Conservation (phyloP, 64 coral and sea anemone genomes). For the Montipora sp. region DNA sequence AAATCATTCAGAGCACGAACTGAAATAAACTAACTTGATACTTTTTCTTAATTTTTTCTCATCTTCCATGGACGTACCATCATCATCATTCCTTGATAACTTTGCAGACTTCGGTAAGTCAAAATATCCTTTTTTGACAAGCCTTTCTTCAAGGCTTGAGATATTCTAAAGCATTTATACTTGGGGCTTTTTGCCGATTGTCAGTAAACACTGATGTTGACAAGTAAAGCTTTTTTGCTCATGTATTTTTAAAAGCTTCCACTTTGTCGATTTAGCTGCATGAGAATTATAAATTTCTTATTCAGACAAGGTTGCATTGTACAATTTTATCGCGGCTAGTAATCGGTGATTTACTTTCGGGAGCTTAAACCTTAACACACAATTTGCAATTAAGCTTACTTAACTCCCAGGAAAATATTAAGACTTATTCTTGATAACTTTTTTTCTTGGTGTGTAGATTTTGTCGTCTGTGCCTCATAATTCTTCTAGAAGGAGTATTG, state of each 20-base stretch:
- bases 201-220: slow-evolving; percentile 50
- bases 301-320: slow-evolving; percentile 16
- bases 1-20: not conserved
- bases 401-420: not conserved
- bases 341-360: slow-evolving; percentile 19
- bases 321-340: slow-evolving; percentile 32
- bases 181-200: slow-evolving; percentile 1
- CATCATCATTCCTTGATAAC: not conserved
- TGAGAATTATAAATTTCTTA: slow-evolving; percentile 22
- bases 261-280: slow-evolving; percentile 50
- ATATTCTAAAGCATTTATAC: slow-evolving; percentile 21
- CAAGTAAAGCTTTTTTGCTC: slow-evolving; percentile 39
- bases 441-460: not conserved
- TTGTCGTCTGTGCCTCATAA: not conserved
- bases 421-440: not conserved
- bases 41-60: slow-evolving; percentile 10
- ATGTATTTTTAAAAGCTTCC: slow-evolving; percentile 61
- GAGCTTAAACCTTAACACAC: slow-evolving; percentile 26
- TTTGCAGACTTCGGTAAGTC: slow-evolving; percentile 55
- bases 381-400: slow-evolving; percentile 13
- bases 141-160: slow-evolving; percentile 8
- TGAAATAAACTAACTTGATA: slow-evolving; percentile 32
- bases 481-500: not conserved
- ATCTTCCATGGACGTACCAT: not conserved
- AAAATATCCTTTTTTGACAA: slow-evolving; percentile 25